Conservation (phyloP, 1,140 invertebrate genomes). For the Tachypleus tridentatus region DNA sequence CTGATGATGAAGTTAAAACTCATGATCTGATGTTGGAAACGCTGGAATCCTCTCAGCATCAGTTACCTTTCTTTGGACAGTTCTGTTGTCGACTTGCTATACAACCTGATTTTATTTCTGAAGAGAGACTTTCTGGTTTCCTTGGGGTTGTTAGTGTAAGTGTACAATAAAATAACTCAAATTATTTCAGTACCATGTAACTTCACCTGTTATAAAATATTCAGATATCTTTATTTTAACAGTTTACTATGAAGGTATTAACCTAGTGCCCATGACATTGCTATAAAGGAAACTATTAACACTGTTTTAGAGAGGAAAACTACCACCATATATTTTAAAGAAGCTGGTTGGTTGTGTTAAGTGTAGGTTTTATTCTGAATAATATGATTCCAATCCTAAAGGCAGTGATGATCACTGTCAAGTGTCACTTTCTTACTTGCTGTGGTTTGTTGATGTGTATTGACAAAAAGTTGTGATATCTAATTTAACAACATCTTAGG, state of each 20-base stretch:
- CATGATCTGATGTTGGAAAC: constrained; percentile 34
- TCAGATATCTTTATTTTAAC: neutral
- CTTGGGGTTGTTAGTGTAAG: constrained; percentile 37
- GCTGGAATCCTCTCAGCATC: constrained; percentile 39
- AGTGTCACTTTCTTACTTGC: no score
- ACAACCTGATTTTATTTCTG: constrained; percentile 47
- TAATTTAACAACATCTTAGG: no score
- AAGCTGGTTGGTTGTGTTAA: neutral
- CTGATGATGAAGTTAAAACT: constrained; percentile 41
- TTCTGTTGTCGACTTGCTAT: constrained; percentile 58
- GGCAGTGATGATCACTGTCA: no score
- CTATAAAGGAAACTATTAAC: neutral
- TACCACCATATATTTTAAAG: neutral
- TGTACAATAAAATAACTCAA: no score
- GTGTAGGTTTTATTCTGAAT: no score
- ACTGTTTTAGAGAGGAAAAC: neutral
- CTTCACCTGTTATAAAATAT: neutral
- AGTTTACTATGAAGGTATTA: neutral
- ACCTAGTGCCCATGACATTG: no score
- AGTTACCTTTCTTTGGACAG: constrained; percentile 55
- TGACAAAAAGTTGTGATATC: no score
- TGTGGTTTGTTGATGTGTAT: no score
- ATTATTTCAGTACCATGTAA: neutral
- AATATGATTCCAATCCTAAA: no score
- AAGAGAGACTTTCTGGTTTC: constrained; percentile 42